phyloP scores from a whole-genome alignment of 2,888 invertebrate species.

The Patella caerulea region DNA sequence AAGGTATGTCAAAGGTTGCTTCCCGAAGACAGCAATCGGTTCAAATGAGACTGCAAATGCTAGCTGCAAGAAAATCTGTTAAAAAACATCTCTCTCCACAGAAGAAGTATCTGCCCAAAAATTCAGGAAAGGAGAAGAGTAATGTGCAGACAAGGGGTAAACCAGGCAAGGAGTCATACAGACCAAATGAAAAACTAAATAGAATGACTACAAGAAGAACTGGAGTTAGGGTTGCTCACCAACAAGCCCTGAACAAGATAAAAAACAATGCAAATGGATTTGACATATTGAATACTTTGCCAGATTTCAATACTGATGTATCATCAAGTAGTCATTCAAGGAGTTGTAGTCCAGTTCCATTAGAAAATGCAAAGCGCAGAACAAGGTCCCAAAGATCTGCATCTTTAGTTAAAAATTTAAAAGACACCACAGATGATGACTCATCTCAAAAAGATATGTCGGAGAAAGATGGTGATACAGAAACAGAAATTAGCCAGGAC shows the following conservation, averaged over 20 bases:
- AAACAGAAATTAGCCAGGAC: slow-evolving; percentile 1
- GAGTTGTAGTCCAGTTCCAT: neutral
- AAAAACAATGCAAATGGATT: slow-evolving; percentile 9
- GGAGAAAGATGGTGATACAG: neutral
- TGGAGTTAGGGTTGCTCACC: neutral
- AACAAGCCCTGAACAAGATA: neutral
- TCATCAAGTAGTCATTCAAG: slow-evolving; percentile 2
- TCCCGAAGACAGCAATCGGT: neutral
- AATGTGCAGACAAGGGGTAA: neutral
- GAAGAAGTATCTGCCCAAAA: neutral
- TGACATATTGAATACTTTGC: neutral
- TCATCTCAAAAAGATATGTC: neutral
- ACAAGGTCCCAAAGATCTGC: neutral
- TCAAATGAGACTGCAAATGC: neutral
- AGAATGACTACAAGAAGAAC: neutral
- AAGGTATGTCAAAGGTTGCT: neutral
- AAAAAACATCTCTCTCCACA: neutral
- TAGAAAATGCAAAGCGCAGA: neutral
- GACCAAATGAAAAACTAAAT: neutral
- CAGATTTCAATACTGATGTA: neutral
- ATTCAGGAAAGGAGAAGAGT: neutral
- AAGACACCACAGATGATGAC: neutral
- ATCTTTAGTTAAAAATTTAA: neutral
- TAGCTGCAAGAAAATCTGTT: neutral
- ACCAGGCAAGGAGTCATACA: neutral